These are phyloP conservation scores for Danio albolineatus DNA, from an alignment of 2,797 vertebrate species.

Conservation along the genomic window DNA sequence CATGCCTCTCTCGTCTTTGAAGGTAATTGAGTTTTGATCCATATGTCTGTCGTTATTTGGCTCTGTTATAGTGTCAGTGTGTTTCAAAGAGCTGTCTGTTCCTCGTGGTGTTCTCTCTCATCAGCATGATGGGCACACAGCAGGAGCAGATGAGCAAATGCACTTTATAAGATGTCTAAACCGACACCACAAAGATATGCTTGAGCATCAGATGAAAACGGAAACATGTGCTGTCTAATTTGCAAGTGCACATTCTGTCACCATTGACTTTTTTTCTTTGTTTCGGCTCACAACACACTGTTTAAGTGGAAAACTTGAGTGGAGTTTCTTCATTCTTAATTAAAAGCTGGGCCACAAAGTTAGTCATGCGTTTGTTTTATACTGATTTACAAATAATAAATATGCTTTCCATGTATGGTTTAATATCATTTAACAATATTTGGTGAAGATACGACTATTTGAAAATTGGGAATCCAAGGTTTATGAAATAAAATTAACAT, in stretches of 20 bases:
- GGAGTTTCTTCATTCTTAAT: neutral
- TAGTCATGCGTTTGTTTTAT: too few species aligned
- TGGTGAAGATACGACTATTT: too few species aligned
- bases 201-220: constrained; percentile 9
- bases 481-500: too few species aligned
- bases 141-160: constrained; percentile 29
- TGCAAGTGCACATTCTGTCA: neutral
- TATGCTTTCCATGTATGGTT: too few species aligned
- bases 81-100: constrained; percentile 50
- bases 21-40: constrained; percentile 50
- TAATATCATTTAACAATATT: too few species aligned
- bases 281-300: neutral
- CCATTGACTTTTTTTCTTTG: neutral
- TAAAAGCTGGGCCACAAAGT: neutral
- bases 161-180: constrained; percentile 24
- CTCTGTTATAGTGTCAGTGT: constrained; percentile 33
- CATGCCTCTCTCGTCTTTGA: constrained; percentile 9
- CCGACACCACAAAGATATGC: neutral
- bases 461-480: too few species aligned
- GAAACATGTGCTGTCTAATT: neutral
- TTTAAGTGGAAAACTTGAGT: neutral
- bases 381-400: too few species aligned
- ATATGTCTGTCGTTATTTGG: constrained; percentile 49
- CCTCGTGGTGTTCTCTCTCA: constrained; percentile 33
- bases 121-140: constrained; percentile 49